Percentiles rank a stretch among this genome's conserved stretches.
These are phyloP conservation scores for Habrosyne pyritoides DNA, from an alignment of 2,888 invertebrate genomes.

Conservation along the genomic window DNA sequence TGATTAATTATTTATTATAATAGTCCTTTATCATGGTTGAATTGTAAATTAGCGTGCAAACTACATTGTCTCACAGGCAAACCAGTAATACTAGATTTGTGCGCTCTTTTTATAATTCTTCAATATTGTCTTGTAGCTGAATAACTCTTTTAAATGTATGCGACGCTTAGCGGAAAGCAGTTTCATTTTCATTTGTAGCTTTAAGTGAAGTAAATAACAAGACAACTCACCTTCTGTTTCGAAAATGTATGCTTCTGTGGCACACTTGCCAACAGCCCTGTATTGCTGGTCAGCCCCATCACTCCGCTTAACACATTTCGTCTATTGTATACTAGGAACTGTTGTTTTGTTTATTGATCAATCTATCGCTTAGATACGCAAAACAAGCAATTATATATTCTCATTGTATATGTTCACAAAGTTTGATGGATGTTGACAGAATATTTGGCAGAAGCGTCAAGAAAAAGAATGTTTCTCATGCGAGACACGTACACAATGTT, in stretches of 20 bases:
- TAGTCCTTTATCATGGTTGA: too few relatives aligned
- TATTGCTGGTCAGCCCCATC: slow-evolving; percentile 86
- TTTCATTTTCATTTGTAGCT: too few relatives aligned
- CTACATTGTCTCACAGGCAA: too few relatives aligned
- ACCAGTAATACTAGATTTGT: too few relatives aligned
- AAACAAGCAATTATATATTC: not conserved
- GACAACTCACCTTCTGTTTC: slow-evolving; percentile 57
- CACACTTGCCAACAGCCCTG: slow-evolving; percentile 85
- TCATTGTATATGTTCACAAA: not conserved
- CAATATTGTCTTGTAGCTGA: too few relatives aligned
- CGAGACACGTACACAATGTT: too few relatives aligned
- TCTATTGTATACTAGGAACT: slow-evolving; percentile 7
- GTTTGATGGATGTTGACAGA: slow-evolving; percentile 11
- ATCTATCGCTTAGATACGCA: slow-evolving; percentile 60
- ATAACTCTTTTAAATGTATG: too few relatives aligned
- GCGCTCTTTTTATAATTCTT: too few relatives aligned
- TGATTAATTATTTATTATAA: too few relatives aligned
- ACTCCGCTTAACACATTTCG: slow-evolving; percentile 21
- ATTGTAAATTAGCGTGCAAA: too few relatives aligned
- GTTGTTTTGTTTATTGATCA: slow-evolving; percentile 54
- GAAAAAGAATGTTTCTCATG: too few relatives aligned
- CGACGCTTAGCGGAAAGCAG: too few relatives aligned
- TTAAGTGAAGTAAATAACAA: not conserved
- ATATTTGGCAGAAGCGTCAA: slow-evolving; percentile 9
- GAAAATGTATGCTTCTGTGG: slow-evolving; percentile 67